A percentile compares a stretch with the other conserved stretches of the same genome.
phyloP scores from a whole-genome alignment of 2,888 invertebrate species.

The Hirtodrosophila confusa region DNA sequence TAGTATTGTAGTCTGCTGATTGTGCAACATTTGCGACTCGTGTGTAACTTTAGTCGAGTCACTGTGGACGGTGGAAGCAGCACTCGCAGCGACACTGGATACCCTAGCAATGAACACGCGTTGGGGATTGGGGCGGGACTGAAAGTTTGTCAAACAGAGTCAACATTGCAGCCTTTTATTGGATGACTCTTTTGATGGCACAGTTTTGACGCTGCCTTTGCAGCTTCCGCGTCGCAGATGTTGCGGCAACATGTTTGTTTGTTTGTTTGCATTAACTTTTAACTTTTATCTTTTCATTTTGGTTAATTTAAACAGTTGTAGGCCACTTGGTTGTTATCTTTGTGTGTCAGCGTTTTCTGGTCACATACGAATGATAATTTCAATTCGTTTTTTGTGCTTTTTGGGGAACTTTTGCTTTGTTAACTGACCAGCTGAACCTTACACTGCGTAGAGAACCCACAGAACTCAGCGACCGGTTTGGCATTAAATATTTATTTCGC shows the following conservation, averaged over 20 bases:
- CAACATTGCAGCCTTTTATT: conserved; percentile 19
- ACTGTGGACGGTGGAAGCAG: conserved; percentile 8
- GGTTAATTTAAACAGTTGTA: conserved; percentile 54
- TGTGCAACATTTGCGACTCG: conserved; percentile 52
- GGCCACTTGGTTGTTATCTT: conserved; percentile 65
- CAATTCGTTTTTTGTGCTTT: background rate
- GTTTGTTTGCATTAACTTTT: conserved; percentile 36
- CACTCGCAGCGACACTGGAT: conserved; percentile 12
- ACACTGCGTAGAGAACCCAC: conserved; percentile 17
- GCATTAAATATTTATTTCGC: conserved; percentile 48
- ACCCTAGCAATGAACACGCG: conserved; percentile 51
- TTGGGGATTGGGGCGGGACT: conserved; percentile 8
- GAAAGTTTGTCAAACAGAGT: conserved; percentile 12
- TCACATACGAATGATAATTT: conserved; percentile 30
- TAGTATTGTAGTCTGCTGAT: conserved; percentile 42
- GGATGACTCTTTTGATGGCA: conserved; percentile 19
- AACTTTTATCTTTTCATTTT: conserved; percentile 39
- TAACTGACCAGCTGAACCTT: conserved; percentile 55
- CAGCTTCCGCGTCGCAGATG: conserved; percentile 64
- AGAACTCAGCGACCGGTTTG: conserved; percentile 56
- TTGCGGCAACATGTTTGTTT: conserved; percentile 64
- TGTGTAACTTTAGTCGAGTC: conserved; percentile 48
- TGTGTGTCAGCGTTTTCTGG: conserved; percentile 56
- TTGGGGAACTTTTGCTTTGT: conserved; percentile 15
- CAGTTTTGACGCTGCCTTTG: conserved; percentile 21